Evolutionary conservation across 1,140 invertebrate species (phyloP).

Genomic region (Scaptomyza pallida): DNA sequence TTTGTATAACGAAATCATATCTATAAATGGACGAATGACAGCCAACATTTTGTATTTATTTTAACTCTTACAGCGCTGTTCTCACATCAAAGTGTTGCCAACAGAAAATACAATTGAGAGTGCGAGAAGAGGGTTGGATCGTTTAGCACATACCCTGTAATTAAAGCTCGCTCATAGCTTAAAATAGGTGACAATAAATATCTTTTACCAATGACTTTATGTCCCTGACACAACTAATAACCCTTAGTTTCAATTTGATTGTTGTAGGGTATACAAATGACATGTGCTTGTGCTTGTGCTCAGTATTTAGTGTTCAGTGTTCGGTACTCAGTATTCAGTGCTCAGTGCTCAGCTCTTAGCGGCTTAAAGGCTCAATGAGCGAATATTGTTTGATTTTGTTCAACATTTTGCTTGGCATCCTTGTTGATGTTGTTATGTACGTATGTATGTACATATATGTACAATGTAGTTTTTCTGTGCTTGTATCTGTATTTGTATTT

Average conservation of each 20-base stretch:
- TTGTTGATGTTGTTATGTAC: slow-evolving; percentile 21
- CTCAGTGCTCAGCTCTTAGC: slow-evolving; percentile 35
- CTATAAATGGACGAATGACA: slow-evolving; percentile 34
- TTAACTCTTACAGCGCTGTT: slow-evolving; percentile 22
- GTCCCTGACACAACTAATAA: not conserved
- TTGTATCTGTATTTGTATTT: not conserved
- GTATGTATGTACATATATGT: too few relatives aligned
- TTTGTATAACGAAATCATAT: slow-evolving; percentile 24
- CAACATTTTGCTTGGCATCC: slow-evolving; percentile 59
- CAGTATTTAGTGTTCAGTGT: not conserved
- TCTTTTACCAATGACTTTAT: too few relatives aligned
- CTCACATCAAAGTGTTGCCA: slow-evolving; percentile 57
- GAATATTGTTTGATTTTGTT: slow-evolving; percentile 72
- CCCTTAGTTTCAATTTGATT: not conserved
- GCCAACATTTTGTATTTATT: slow-evolving; percentile 53
- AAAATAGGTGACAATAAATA: too few relatives aligned
- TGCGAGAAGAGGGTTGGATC: not conserved
- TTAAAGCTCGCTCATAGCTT: too few relatives aligned
- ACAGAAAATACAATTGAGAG: slow-evolving; percentile 28
- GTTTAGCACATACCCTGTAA: not conserved
- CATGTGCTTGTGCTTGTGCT: slow-evolving; percentile 43
- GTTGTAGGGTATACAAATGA: slow-evolving; percentile 34
- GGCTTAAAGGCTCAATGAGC: slow-evolving; percentile 75
- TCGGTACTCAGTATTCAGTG: slow-evolving; percentile 10
- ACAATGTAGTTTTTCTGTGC: not conserved